Base-by-base conservation (phyloP, 2,797 vertebrate species). In the Mormyrus hasselquistii region DNA sequence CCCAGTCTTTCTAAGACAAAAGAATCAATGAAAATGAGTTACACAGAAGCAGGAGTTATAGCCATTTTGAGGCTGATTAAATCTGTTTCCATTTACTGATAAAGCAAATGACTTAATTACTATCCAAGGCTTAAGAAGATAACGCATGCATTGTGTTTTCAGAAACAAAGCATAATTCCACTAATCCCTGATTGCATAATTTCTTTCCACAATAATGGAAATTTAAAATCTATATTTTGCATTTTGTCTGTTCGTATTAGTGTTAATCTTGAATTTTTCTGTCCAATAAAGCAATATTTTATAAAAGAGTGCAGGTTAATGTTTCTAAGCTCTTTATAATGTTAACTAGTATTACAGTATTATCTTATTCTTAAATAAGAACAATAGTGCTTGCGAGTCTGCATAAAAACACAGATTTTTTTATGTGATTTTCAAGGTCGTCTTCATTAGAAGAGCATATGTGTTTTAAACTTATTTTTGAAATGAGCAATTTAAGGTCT, bases 41-140 rank as follows among this genome's bases (percentile, higher is more conserved):
- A 12, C 9, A 25, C 1, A 50, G 49, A 85, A 85, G 47, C 14
- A 19, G 76, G 16, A 85, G 49, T 85, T 25, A 52, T 2, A 52
- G 22, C 25, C 47, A 25, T 52, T 50, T 38, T 52, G 83, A 25
- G 83, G 49, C 49, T 85, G 47, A 85, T 85, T 85, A 85, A 50
- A 85, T 85, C 83, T 85, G 49, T 14, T 52, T 49, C n/a, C 49
- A 49, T 12, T 50, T 85, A 25, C 49, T 85, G 83, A 50, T 85
- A 85, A 85, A 52, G 22, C 22, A 85, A 52, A 50, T 85, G 47
- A 52, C 82, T 85, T 85, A 50, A 50, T 85, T 85, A 85, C 22
- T n/a, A 85, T 85, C 83, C 47, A 19, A 83, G 83, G 22, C 83
- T 25, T 50, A 85, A 85, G 25, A 85, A 50, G 83, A 85, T 52